Base-by-base conservation (phyloP, 2,797 vertebrate genomes). In the Anniella stebbinsi region DNA sequence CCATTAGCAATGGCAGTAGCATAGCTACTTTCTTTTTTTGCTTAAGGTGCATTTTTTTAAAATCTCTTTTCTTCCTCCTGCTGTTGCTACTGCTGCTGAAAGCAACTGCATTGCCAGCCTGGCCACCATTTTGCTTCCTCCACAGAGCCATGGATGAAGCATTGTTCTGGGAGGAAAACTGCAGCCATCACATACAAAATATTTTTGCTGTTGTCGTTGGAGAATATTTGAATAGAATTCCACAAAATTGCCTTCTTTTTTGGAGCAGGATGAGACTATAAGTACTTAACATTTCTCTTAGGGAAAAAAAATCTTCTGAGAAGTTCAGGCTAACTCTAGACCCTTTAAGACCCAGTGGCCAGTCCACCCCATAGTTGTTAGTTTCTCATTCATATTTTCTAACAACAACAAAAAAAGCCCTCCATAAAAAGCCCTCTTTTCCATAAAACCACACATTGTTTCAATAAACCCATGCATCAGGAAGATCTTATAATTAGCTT, bases 401-500 rank as follows among this genome's bases (percentile, higher is more conserved):
- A 10, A 9, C 45, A 84, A 4, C 86, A n/a, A n/a, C n/a, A n/a
- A n/a, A n/a, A n/a, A n/a, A n/a, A n/a, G n/a, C 13, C 63, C 28
- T 60, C 51, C 2, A 30, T 75, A 12, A 76, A 76, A 78, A 17
- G 90, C 88, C n/a, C 69, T 45, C 89, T 89, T 92, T 93, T 87
- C 83, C 88, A 91, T 93, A 91, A 82, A 94, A 92, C 91, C 89
- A 92, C 94, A 92, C 90, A 91, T 95, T 90, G 73, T 94, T 94
- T 95, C 94, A 94, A 94, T 92, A 91, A 95, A 90, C 95, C 89
- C 0, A 9, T 91, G 85, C 30, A 77, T 93, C 93, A 45, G 76
- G 95, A 92, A 92, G 82, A 83, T 84, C 93, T 93, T 93, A 93
- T 94, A 95, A 94, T 95, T 94, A 94, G 95, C 90, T 88, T 91